Conservation (phyloP, 1,140 invertebrate genomes). For the Eulimnadia texana region DNA sequence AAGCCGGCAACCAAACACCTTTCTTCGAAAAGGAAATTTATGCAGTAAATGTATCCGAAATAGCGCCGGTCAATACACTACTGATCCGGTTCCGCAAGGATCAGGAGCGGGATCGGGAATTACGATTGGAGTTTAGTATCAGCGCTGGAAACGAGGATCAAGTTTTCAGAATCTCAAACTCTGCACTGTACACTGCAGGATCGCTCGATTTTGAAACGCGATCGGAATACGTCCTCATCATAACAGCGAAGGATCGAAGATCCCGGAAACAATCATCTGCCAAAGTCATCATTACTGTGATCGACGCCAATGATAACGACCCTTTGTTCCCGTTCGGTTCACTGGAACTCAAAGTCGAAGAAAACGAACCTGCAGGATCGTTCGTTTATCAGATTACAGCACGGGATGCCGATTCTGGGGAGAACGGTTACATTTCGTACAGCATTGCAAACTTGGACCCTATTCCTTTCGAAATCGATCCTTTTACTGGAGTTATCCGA, state of each 20-base stretch:
- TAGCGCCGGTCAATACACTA: conserved; percentile 71
- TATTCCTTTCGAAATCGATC: conserved; percentile 90
- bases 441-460: conserved; percentile 75
- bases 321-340: conserved; percentile 62
- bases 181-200: conserved; percentile 72
- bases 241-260: conserved; percentile 72
- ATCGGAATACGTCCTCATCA: conserved; percentile 75
- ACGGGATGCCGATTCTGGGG: conserved; percentile 73
- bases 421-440: conserved; percentile 92
- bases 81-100: conserved; percentile 70
- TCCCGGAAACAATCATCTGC: conserved; percentile 70
- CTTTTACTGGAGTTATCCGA: conserved; percentile 78
- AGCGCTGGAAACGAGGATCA: conserved; percentile 80
- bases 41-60: conserved; percentile 73
- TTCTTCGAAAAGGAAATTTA: conserved; percentile 79
- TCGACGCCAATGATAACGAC: conserved; percentile 85
- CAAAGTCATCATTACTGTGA: conserved; percentile 71
- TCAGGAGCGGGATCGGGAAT: conserved; percentile 64
- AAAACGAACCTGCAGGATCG: conserved; percentile 74
- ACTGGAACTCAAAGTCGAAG: conserved; percentile 37
- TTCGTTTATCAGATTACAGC: conserved; percentile 67
- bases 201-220: conserved; percentile 74
- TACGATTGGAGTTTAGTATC: conserved; percentile 69
- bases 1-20: conserved; percentile 69
- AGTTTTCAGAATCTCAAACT: conserved; percentile 69